These are phyloP conservation scores for Limnephilus rhombicus DNA, from an alignment of 2,888 invertebrate genomes.

Conservation along the genomic window DNA sequence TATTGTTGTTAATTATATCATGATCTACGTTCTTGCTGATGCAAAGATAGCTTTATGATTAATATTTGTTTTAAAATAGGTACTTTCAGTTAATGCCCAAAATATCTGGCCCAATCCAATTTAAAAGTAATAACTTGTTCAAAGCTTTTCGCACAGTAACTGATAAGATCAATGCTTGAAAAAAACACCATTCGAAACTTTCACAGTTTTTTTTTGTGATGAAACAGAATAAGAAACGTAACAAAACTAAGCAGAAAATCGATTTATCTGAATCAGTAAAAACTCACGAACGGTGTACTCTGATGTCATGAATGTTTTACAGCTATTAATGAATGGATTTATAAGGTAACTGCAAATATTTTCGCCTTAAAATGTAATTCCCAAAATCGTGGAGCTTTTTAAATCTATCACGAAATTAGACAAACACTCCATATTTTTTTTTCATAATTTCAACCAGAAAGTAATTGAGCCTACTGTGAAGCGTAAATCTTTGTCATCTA, in stretches of 20 bases:
- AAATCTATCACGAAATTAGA: background rate
- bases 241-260: background rate
- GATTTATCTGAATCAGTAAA: background rate
- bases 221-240: background rate
- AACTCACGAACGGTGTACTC: background rate
- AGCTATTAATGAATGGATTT: background rate
- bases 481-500: too few species aligned
- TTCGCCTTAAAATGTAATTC: background rate
- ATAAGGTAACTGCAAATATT: background rate
- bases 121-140: background rate
- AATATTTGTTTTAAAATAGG: background rate
- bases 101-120: background rate
- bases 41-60: background rate
- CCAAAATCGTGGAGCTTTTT: too few species aligned
- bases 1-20: background rate
- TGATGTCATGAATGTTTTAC: background rate
- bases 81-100: background rate
- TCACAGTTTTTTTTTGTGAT: background rate
- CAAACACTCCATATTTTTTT: background rate
- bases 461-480: too few species aligned
- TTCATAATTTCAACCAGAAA: too few species aligned
- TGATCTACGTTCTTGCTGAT: background rate
- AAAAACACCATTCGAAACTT: background rate
- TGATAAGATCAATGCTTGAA: background rate
- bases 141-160: background rate